These are phyloP conservation scores for Lasioglossum albipes DNA, from an alignment of 1,140 invertebrate genomes.

Conservation along the genomic window DNA sequence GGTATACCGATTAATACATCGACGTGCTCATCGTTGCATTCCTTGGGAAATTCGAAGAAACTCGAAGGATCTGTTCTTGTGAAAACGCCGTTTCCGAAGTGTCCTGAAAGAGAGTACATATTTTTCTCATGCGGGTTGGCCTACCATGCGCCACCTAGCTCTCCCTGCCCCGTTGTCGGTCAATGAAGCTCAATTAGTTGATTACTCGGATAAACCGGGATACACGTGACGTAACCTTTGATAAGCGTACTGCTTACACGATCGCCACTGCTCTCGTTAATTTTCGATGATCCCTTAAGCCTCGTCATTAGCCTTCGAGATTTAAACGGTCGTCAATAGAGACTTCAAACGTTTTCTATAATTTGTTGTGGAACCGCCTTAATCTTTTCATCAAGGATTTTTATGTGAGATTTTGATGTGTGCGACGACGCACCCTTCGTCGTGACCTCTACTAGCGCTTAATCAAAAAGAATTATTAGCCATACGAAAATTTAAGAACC, in stretches of 20 bases:
- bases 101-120: conserved; percentile 5
- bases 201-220: conserved; percentile 58
- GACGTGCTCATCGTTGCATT: neutral
- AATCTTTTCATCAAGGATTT: no score
- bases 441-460: no score
- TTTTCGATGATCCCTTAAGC: conserved; percentile 33
- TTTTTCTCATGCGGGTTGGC: conserved; percentile 65
- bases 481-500: no score
- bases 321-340: neutral
- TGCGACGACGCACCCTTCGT: no score
- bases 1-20: conserved; percentile 50
- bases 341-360: no score
- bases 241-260: conserved; percentile 44
- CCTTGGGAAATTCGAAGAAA: conserved; percentile 37
- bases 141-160: conserved; percentile 19
- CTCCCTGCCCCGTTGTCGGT: neutral
- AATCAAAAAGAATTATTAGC: no score
- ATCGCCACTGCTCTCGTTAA: conserved; percentile 13
- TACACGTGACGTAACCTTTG: conserved; percentile 58
- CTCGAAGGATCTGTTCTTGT: neutral
- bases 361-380: no score
- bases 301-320: neutral
- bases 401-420: no score
- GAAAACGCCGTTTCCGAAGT: neutral
- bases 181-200: conserved; percentile 64